Evolutionary conservation across 1,140 invertebrate genomes (phyloP).

Genomic region (Drosophila gunungcola): DNA sequence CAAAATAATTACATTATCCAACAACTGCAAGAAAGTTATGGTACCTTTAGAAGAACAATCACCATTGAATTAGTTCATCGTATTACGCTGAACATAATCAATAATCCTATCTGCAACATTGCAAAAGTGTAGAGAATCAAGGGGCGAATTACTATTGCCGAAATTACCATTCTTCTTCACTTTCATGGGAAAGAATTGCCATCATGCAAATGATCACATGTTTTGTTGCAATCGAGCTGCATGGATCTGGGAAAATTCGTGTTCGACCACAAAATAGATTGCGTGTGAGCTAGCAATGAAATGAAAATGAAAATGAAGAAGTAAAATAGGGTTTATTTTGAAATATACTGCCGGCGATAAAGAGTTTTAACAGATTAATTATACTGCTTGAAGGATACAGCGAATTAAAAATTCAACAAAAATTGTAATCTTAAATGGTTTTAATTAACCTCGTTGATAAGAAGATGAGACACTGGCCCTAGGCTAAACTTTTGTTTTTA

Average conservation of each 20-base stretch:
- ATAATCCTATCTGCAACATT: constrained; percentile 9
- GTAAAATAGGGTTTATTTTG: constrained; percentile 2
- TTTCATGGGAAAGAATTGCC: constrained; percentile 29
- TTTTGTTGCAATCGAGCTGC: constrained; percentile 35
- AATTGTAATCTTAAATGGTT: no score
- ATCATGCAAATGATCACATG: constrained; percentile 44
- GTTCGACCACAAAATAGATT: constrained; percentile 21
- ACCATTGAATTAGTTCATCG: background rate
- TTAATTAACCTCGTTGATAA: no score
- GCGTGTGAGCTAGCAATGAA: constrained; percentile 21
- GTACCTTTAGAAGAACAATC: no score
- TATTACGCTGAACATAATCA: background rate
- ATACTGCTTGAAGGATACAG: constrained; percentile 3
- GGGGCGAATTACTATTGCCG: constrained; percentile 14
- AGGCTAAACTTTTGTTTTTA: no score
- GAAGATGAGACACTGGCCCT: no score
- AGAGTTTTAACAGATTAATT: background rate
- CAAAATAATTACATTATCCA: no score
- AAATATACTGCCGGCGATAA: background rate
- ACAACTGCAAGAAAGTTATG: no score
- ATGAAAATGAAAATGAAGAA: background rate
- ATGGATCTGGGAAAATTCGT: constrained; percentile 44
- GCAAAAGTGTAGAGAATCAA: constrained; percentile 3
- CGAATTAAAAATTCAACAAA: no score
- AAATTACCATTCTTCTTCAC: constrained; percentile 23